Percentiles rank a stretch among this genome's conserved stretches.
Evolutionary conservation across 2,888 invertebrate species (phyloP).

Genomic region (Aromia moschata): DNA sequence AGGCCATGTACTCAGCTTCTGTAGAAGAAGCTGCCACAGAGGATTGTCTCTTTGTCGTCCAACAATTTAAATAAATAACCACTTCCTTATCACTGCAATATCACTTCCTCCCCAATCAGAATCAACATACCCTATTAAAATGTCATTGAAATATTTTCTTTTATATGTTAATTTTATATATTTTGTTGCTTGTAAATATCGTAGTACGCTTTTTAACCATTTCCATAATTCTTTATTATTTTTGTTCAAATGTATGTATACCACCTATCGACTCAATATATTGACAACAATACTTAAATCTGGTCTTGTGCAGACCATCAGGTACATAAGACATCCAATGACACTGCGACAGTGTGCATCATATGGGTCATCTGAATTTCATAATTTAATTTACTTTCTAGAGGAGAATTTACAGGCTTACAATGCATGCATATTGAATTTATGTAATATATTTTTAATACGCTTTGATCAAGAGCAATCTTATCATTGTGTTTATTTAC

Average conservation of each 20-base stretch:
- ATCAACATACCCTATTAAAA: not conserved
- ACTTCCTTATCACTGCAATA: not conserved
- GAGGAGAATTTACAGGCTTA: not conserved
- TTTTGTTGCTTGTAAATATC: not conserved
- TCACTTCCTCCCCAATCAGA: not conserved
- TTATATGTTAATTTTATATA: not conserved
- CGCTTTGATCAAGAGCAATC: not conserved
- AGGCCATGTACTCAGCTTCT: not conserved
- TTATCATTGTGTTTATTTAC: not conserved
- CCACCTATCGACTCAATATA: conserved; percentile 7
- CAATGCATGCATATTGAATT: not conserved
- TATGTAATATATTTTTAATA: not conserved
- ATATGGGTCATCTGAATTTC: not conserved
- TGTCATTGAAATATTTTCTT: not conserved
- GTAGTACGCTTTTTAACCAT: conserved; percentile 4
- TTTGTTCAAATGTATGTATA: too few species aligned
- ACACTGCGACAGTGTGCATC: not conserved
- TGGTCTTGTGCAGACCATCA: not conserved
- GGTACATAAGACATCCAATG: not conserved
- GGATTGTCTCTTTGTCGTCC: not conserved
- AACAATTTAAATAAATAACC: not conserved
- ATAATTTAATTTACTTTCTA: not conserved
- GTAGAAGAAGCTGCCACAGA: not conserved
- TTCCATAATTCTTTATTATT: conserved; percentile 5
- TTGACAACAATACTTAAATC: not conserved